These are phyloP conservation scores for Pseudopipra pipra DNA, from an alignment of 2,113 vertebrate species.

Conservation along the genomic window DNA sequence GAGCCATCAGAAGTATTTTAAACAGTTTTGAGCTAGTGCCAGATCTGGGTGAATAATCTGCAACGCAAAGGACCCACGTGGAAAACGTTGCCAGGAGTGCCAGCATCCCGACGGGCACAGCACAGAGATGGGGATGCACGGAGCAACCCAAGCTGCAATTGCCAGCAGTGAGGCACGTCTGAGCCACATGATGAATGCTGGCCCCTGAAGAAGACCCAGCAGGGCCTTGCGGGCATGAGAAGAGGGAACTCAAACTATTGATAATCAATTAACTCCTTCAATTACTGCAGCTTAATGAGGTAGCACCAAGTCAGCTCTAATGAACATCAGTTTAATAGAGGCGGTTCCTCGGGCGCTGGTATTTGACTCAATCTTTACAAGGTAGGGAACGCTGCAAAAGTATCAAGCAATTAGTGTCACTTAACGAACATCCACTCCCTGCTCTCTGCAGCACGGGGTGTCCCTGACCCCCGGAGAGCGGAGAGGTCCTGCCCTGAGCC, in stretches of 20 bases:
- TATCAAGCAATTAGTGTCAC: constrained; percentile 11
- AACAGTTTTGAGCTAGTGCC: neutral
- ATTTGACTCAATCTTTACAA: constrained; percentile 35
- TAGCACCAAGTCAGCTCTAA: constrained; percentile 34
- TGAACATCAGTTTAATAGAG: constrained; percentile 44
- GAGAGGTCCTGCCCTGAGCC: neutral
- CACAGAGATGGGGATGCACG: accelerated
- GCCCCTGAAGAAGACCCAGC: neutral
- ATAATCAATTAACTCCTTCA: constrained; percentile 69
- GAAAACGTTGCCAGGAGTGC: neutral
- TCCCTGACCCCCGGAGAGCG: accelerated
- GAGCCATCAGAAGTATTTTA: neutral
- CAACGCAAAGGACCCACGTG: neutral
- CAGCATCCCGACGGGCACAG: accelerated
- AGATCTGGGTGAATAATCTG: neutral
- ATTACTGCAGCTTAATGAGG: constrained; percentile 61
- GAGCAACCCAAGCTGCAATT: neutral
- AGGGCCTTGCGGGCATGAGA: neutral
- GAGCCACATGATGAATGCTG: neutral
- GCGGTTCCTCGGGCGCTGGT: neutral
- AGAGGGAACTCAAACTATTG: constrained; percentile 37
- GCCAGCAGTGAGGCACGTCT: neutral
- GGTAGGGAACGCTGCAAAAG: neutral
- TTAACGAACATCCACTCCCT: neutral
- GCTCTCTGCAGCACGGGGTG: accelerated